Base-by-base conservation (phyloP, 2,888 invertebrate genomes). In the Camptogramma bilineatum region DNA sequence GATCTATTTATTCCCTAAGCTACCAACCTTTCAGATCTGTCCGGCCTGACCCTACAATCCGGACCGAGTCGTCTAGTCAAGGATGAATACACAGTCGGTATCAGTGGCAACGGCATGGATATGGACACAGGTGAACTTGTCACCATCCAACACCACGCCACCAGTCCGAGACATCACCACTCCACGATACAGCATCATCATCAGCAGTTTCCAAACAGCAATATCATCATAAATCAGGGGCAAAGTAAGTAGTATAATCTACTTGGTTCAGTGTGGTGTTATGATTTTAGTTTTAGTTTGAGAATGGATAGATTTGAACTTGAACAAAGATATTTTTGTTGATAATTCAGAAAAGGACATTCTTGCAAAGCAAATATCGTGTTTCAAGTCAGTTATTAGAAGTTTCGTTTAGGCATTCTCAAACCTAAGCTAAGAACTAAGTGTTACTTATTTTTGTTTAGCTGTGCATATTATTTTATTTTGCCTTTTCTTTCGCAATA, bases 11-110 rank as follows among this genome's bases (percentile, higher is more conserved):
- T 61, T 53, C 53, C 63, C 54, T 46, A 52, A 64, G 46, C 50
- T 44, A 31, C 72, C 48, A 70, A 70, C 70, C 75, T 91, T 93
- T 80, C 94, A 96, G 97, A 98, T 94, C 93, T 99, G 71, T 98
- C 98, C 59, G 98, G 98, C 16, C 94, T 99, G 58, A 98, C 98
- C 8, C 94, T 99, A 57, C 98, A 97, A 84, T 95, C 97, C 3
- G 96, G 96, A 9, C 95, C 97, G 5, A 96, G 97, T 80, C 95
- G 98, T 73, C 93, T 97, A 73, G 97, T 98, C 34, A 98, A 98
- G 90, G 98, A 98, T 93, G 98, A 98, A 85, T 98, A 98, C 87
- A 96, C 96, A 52, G 97, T 97, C 19, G 97, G 96, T 2, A 94
- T 95, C 51, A 94, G 94, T 75, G 94, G 95, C 0, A 90, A 91